Evolutionary conservation across 2,888 invertebrate genomes (phyloP).

Genomic region (Notodonta dromedarius): DNA sequence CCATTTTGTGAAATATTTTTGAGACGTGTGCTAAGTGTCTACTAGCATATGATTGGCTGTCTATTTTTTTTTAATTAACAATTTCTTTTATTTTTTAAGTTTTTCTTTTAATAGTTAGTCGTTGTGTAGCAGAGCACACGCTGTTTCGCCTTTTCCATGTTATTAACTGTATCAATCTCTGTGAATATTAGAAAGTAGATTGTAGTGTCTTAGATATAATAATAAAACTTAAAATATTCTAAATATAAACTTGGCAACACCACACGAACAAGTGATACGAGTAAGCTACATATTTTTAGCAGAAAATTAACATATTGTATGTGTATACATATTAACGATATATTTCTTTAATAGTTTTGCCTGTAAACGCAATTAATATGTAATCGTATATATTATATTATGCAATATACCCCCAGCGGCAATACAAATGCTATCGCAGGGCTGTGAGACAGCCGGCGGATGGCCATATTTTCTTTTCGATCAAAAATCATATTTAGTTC

Average conservation of each 20-base stretch:
- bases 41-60: slow-evolving; percentile 60
- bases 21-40: slow-evolving; percentile 34
- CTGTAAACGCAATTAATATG: slow-evolving; percentile 66
- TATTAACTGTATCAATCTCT: slow-evolving; percentile 76
- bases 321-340: slow-evolving; percentile 51
- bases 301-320: slow-evolving; percentile 52
- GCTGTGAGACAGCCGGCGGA: slow-evolving; percentile 67
- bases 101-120: slow-evolving; percentile 47
- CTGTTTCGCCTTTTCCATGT: slow-evolving; percentile 76
- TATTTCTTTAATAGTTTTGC: slow-evolving; percentile 75
- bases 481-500: slow-evolving; percentile 39
- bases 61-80: slow-evolving; percentile 44
- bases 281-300: slow-evolving; percentile 72
- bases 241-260: slow-evolving; percentile 81
- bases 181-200: slow-evolving; percentile 81
- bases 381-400: slow-evolving; percentile 7
- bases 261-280: slow-evolving; percentile 81
- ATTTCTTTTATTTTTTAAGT: slow-evolving; percentile 27
- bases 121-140: slow-evolving; percentile 70
- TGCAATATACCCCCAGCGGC: slow-evolving; percentile 55
- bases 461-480: slow-evolving; percentile 33
- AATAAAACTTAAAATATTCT: slow-evolving; percentile 76
- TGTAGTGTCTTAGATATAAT: slow-evolving; percentile 77
- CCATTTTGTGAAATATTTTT: slow-evolving; percentile 47
- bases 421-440: slow-evolving; percentile 40